A percentile compares a stretch with the other conserved stretches of the same genome.
phyloP scores from a whole-genome alignment of 2,888 invertebrate species.

The Cordylochernes scorpioides region DNA sequence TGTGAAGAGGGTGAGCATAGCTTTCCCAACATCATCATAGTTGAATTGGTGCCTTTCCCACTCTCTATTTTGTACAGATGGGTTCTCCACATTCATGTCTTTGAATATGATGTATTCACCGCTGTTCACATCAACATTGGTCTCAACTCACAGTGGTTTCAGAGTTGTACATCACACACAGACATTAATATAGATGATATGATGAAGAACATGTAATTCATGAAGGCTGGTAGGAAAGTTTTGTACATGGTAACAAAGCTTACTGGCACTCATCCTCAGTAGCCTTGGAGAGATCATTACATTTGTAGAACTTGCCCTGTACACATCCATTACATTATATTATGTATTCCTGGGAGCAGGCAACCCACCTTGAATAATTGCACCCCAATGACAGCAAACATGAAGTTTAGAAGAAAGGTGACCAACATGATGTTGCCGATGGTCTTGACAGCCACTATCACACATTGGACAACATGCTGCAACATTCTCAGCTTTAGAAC shows the following conservation, averaged over 20 bases:
- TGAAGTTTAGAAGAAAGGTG: constrained; percentile 97
- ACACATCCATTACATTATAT: constrained; percentile 16
- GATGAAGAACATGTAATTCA: background rate
- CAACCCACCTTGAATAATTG: constrained; percentile 95
- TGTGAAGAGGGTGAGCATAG: constrained; percentile 92
- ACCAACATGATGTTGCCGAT: constrained; percentile 94
- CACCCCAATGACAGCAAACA: constrained; percentile 99
- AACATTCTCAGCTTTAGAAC: too few relatives aligned
- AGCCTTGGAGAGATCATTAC: constrained; percentile 82
- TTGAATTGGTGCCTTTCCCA: constrained; percentile 81
- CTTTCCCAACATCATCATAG: constrained; percentile 93
- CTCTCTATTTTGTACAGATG: constrained; percentile 39
- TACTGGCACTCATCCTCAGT: constrained; percentile 61
- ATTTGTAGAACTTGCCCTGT: constrained; percentile 87
- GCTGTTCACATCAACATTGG: too few relatives aligned
- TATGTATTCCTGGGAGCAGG: constrained; percentile 16
- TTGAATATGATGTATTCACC: constrained; percentile 75
- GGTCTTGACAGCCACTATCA: constrained; percentile 30
- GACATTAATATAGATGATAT: too few relatives aligned
- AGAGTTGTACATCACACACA: too few relatives aligned
- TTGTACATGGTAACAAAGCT: constrained; percentile 15
- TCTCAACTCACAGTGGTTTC: too few relatives aligned
- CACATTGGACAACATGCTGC: constrained; percentile 99
- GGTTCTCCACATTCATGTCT: constrained; percentile 52
- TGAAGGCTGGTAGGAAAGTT: background rate